These are phyloP conservation scores for Carassius gibelio DNA, from an alignment of 2,113 vertebrate species.

Conservation along the genomic window DNA sequence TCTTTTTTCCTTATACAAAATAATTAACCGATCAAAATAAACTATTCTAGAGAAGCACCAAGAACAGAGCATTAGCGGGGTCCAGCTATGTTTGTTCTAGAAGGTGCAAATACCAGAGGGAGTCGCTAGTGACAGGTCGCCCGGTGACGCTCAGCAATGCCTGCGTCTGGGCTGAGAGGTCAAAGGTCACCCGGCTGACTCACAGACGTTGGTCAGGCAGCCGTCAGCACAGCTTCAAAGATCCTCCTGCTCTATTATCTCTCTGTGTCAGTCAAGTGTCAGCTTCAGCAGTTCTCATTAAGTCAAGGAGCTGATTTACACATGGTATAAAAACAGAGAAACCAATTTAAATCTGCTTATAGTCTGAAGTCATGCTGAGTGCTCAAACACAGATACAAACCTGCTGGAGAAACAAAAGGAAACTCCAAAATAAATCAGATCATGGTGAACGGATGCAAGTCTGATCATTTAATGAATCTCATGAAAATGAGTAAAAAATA, in stretches of 20 bases:
- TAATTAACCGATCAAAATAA: background rate
- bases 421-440: background rate
- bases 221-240: slow-evolving; percentile 49
- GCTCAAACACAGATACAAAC: background rate
- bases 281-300: slow-evolving; percentile 71
- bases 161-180: slow-evolving; percentile 64
- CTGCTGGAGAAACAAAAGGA: background rate
- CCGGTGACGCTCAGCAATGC: slow-evolving; percentile 67
- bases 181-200: slow-evolving; percentile 75
- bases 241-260: slow-evolving; percentile 43
- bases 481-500: background rate
- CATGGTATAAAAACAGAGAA: slow-evolving; percentile 61
- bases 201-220: slow-evolving; percentile 46
- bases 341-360: slow-evolving; percentile 59
- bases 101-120: slow-evolving; percentile 35
- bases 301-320: slow-evolving; percentile 69
- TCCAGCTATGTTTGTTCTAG: slow-evolving; percentile 32
- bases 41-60: background rate
- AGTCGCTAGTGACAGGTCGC: slow-evolving; percentile 63
- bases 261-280: slow-evolving; percentile 62
- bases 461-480: background rate
- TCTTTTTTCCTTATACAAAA: background rate
- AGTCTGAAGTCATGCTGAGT: slow-evolving; percentile 7
- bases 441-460: background rate
- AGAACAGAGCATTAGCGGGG: background rate